A percentile compares a stretch with the other conserved stretches of the same genome.
Evolutionary conservation across 2,113 vertebrate genomes (phyloP).

Genomic region (Leucopternis melanops): DNA sequence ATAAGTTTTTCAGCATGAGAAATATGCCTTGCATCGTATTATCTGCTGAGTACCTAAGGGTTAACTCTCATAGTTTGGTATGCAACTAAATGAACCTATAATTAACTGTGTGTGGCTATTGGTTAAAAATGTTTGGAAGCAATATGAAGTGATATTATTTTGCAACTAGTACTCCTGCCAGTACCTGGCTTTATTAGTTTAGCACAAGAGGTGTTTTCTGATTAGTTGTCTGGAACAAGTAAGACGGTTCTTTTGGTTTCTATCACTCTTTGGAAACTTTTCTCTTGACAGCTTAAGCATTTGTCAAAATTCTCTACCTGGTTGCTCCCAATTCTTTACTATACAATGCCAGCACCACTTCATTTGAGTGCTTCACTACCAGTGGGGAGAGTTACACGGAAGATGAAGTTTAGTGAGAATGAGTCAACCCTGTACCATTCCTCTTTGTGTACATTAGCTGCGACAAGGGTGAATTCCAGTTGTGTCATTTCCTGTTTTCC

Average conservation of each 20-base stretch:
- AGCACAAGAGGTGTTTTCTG: conserved; percentile 41
- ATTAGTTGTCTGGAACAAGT: conserved; percentile 30
- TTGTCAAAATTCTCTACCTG: not conserved
- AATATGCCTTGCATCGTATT: not conserved
- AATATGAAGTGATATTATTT: not conserved
- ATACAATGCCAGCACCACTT: not conserved
- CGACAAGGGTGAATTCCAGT: not conserved
- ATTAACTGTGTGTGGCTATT: not conserved
- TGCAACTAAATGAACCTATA: not conserved
- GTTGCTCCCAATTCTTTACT: not conserved
- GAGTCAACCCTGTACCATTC: not conserved
- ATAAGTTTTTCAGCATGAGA: not conserved
- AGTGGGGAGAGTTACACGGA: not conserved
- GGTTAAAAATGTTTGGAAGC: conserved; percentile 23
- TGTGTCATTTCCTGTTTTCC: conserved; percentile 21
- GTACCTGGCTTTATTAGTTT: conserved; percentile 18
- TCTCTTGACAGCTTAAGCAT: not conserved
- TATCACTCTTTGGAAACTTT: conserved; percentile 13
- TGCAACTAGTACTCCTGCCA: conserved; percentile 6
- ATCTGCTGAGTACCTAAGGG: not conserved
- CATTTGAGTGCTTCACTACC: not conserved
- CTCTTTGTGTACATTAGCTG: not conserved
- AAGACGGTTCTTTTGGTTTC: not conserved
- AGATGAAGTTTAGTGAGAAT: not conserved
- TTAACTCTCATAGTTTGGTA: not conserved